Conservation (phyloP, 2,888 invertebrate species). For the Chalcosyrphus nemorum region DNA sequence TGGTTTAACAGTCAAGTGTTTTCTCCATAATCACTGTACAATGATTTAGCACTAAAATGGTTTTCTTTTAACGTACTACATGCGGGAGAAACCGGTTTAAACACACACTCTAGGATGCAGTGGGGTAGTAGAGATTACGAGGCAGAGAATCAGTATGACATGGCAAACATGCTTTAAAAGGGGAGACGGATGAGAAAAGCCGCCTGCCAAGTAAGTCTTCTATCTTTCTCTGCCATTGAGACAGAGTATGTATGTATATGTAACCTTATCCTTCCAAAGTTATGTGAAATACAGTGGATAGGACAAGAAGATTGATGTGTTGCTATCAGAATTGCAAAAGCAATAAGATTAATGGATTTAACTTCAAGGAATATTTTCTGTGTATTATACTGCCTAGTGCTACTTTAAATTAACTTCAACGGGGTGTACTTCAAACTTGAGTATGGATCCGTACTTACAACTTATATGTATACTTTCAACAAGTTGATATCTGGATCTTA, state of each 20-base stretch:
- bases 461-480: too few species aligned
- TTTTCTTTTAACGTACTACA: slow-evolving; percentile 17
- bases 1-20: slow-evolving; percentile 62
- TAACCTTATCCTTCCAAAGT: background rate
- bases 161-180: slow-evolving; percentile 30
- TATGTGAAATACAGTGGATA: slow-evolving; percentile 3
- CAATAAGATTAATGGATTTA: too few species aligned
- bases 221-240: background rate
- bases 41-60: slow-evolving; percentile 61
- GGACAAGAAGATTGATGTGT: background rate
- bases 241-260: background rate
- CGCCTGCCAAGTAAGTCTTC: slow-evolving; percentile 5
- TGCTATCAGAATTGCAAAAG: too few species aligned
- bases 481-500: too few species aligned
- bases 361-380: too few species aligned
- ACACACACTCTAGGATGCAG: background rate
- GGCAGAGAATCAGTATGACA: slow-evolving; percentile 17
- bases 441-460: too few species aligned
- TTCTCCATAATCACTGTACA: slow-evolving; percentile 66
- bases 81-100: background rate
- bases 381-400: too few species aligned
- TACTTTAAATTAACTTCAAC: too few species aligned
- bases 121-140: slow-evolving; percentile 9
- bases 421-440: too few species aligned
- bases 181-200: background rate